Evolutionary conservation across 64 coral and sea anemone species (phyloP).

Genomic region (Porites australiensis): DNA sequence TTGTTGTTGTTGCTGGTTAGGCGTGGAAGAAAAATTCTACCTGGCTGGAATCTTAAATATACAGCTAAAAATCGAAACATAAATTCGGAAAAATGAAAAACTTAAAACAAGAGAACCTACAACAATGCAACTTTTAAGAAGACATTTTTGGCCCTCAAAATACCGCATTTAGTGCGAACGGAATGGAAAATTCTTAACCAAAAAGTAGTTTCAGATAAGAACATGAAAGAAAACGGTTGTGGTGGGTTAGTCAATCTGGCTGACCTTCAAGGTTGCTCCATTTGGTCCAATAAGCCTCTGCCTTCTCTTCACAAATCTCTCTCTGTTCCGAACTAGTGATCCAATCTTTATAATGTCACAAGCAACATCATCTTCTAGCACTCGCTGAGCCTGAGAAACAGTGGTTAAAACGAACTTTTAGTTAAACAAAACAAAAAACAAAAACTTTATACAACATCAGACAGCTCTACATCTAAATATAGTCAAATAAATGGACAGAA

Average conservation of each 20-base stretch:
- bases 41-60: no score
- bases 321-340: constrained; percentile 92
- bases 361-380: constrained; percentile 85
- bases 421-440: not conserved
- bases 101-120: no score
- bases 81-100: no score
- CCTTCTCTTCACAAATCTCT: constrained; percentile 99
- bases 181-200: not conserved
- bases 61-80: no score
- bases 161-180: no score
- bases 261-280: constrained; percentile 98
- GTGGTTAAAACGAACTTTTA: not conserved
- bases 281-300: constrained; percentile 95
- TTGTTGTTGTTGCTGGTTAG: no score
- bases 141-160: no score
- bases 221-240: no score
- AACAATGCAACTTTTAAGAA: no score
- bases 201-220: not conserved
- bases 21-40: no score
- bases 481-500: no score
- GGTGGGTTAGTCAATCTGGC: not conserved
- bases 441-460: not conserved
- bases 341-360: constrained; percentile 97
- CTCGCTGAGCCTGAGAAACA: constrained; percentile 76
- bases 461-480: no score